Conservation (phyloP, 2,113 vertebrate genomes). For the Nipponia nippon region DNA sequence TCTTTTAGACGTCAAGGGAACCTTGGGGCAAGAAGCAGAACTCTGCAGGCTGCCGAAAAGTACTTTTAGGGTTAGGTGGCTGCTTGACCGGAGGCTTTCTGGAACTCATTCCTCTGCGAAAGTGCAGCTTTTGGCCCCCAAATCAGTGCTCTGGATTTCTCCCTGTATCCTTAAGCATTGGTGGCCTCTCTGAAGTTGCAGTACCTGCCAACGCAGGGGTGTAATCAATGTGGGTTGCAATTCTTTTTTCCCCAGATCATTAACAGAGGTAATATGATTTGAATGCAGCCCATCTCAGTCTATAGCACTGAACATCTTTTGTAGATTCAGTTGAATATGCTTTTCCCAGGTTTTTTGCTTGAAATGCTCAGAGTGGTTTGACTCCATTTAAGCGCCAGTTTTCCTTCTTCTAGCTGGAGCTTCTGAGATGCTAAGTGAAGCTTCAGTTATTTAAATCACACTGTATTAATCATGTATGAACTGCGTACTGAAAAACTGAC, state of each 20-base stretch:
- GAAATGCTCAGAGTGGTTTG: background rate
- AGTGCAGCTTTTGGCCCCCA: background rate
- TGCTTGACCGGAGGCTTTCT: rapidly evolving
- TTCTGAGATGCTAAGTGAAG: background rate
- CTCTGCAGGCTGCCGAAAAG: background rate
- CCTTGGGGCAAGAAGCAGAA: background rate
- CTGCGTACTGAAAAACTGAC: background rate
- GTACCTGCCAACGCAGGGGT: background rate
- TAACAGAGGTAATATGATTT: background rate
- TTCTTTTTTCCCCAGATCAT: too few species aligned
- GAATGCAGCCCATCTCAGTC: background rate
- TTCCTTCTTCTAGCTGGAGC: background rate
- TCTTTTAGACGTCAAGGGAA: background rate
- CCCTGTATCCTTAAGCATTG: background rate
- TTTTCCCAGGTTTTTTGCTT: background rate
- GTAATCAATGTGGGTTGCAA: too few species aligned
- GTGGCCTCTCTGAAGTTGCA: too few species aligned
- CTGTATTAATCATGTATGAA: background rate
- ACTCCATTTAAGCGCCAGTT: background rate
- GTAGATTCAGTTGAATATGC: too few species aligned
- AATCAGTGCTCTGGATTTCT: background rate
- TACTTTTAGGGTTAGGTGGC: too few species aligned
- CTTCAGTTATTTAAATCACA: background rate
- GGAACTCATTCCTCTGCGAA: rapidly evolving
- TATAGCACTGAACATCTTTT: background rate